Evolutionary conservation across 1,140 invertebrate species (phyloP).

Genomic region (Ostrea denselamellosa): DNA sequence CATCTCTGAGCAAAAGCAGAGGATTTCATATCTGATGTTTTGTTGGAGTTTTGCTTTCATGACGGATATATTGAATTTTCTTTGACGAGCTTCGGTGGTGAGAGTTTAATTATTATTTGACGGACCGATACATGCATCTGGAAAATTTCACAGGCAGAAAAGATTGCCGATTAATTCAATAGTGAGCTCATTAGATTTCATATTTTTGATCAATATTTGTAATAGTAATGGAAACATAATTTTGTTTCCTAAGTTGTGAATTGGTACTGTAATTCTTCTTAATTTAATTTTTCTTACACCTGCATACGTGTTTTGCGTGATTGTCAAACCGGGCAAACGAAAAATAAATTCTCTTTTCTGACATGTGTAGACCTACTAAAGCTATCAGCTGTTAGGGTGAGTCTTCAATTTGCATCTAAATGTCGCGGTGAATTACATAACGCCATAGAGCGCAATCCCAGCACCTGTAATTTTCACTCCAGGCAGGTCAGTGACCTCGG

Average conservation of each 20-base stretch:
- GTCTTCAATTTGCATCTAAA: not conserved
- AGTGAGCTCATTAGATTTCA: not conserved
- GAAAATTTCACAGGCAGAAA: not conserved
- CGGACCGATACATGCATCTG: not conserved
- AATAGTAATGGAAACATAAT: not conserved
- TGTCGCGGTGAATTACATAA: not conserved
- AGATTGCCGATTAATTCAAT: not conserved
- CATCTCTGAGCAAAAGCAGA: not conserved
- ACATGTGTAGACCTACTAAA: not conserved
- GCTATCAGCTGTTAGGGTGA: not conserved
- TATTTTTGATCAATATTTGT: not conserved
- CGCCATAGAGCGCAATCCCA: not conserved
- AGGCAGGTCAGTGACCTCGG: not conserved
- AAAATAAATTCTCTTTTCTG: not conserved
- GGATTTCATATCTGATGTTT: not conserved
- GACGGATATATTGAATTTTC: constrained; percentile 13
- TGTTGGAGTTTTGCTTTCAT: not conserved
- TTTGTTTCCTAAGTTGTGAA: not conserved
- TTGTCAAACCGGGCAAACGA: not conserved
- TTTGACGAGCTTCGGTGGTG: not conserved
- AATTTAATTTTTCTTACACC: not conserved
- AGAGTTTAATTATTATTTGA: not conserved
- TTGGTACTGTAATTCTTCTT: not conserved
- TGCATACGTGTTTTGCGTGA: not conserved
- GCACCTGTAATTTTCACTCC: not conserved